Base-by-base conservation (phyloP, 1,140 invertebrate species). In the Galendromus occidentalis region DNA sequence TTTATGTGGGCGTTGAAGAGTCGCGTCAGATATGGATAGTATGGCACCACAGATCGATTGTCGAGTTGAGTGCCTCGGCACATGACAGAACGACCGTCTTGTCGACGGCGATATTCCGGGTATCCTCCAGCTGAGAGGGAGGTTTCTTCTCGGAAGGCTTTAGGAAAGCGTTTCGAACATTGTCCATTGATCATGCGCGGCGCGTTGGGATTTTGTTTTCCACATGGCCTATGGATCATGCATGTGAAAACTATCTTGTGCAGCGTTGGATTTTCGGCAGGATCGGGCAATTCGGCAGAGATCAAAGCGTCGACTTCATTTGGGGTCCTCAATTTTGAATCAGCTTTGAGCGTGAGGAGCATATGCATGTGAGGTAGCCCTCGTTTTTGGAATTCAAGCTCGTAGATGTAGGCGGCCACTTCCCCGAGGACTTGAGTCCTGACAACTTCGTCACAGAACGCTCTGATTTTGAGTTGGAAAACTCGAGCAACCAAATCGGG, bases 271-370 rank as follows among this genome's bases (percentile, higher is more conserved):
- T 81, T 75, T 55, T 20, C 71, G 44, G 69, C 45, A 42, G 55
- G 59, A 75, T 81, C 73, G 39, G 81, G 79, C 66, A 82, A 76
- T 75, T 82, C 79, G 4, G 79, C 79, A 51, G 67, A 78, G 67
- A 81, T 78, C 9, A 79, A 69, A 30, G 74, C 66, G 72, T 81
- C 79, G 65, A 79, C 78, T 0, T 71, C 67, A 44, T 71, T 69
- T 4, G 70, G 6, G 2, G 1, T 71, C 59, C 2, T 51, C 45
- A 22, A 65, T 39, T 39, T 39, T 39, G 33, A 39, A 39, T 70
- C 59, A n/a, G 44, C 14, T 44, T 42, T 30, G 1, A 69, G 20
- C 44, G 69, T 68, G 9, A 77, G n/a, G 7, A 78, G 64, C 64
- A 76, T 74, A 66, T 78, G 77, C 6, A 65, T 64, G 70, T 78